A percentile compares a stretch with the other conserved stretches of the same genome.
Conservation (phyloP, 2,888 invertebrate species). For the Bursaphelenchus okinawaensis region DNA sequence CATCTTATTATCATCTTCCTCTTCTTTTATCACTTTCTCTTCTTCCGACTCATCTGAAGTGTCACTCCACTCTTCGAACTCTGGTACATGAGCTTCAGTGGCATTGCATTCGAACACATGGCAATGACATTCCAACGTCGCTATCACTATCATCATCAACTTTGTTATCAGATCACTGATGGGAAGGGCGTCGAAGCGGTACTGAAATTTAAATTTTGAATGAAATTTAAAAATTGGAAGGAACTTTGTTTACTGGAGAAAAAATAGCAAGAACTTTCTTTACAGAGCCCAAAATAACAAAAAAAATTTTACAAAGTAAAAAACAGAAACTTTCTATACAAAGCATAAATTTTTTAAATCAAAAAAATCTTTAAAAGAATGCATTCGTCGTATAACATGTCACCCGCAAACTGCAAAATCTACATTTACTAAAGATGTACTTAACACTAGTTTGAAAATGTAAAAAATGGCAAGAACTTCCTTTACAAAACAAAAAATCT, state of each 20-base stretch:
- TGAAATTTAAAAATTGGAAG: neutral
- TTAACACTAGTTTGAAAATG: no score
- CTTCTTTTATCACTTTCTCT: conserved; percentile 26
- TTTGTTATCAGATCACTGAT: conserved; percentile 68
- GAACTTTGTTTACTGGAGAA: no score
- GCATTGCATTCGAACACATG: conserved; percentile 71
- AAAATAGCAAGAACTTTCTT: no score
- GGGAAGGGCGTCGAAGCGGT: conserved; percentile 61
- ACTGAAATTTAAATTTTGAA: conserved; percentile 52
- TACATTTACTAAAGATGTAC: no score
- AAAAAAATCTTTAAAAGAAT: no score
- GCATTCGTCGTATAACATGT: no score
- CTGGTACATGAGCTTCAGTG: conserved; percentile 1
- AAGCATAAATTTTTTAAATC: no score
- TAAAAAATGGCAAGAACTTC: no score
- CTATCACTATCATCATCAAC: conserved; percentile 79
- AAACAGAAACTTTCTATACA: no score
- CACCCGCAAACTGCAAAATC: no score
- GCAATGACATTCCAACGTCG: conserved; percentile 82
- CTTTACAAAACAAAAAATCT: no score
- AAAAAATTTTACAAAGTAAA: neutral
- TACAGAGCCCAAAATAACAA: no score
- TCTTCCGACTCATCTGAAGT: conserved; percentile 24
- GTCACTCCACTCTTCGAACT: conserved; percentile 20
- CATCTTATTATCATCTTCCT: conserved; percentile 20